Base-by-base conservation (phyloP, 2,888 invertebrate species). In the Oscheius sp. region DNA sequence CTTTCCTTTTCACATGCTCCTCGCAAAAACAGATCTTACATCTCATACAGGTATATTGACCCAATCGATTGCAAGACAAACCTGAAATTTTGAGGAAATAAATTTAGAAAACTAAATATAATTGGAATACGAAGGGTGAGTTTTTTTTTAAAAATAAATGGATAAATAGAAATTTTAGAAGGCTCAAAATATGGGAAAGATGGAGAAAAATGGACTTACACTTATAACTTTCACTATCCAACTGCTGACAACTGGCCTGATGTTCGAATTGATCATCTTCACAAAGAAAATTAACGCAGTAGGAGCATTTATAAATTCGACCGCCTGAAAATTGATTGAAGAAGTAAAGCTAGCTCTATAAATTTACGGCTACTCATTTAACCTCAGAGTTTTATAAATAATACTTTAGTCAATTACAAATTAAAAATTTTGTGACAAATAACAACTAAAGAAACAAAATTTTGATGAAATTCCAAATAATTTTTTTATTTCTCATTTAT, bases 21-120 rank as follows among this genome's bases (percentile, higher is more conserved):
- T 64, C 64, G 22, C 64, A 64, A 41, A 64, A 64, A 24, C 64
- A 64, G 26, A 64, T 64, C 38, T 64, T 64, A 28, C 64, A 64
- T 41, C 64, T 32, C 64, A 64, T 64, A 12, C 64, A 64, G 8
- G 64, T 64, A 38, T 64, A 64, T 26, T 51, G 64, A 14, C 64
- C 64, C 28, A 64, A 30, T 5, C 44, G 36, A 24, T 54, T 64
- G 26, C 64, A 64, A 26, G 64, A 64, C 54, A 64, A 22, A 26
- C 64, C 64, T 64, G 20, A 17, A 41, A 61, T n/a, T n/a, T n/a
- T n/a, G 2, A 9, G 17, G 22, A 24, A 24, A 24, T 50, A 6
- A n/a, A 26, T 6, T 33, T 22, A 56, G 17, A 38, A 22, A 20
- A 32, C 20, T 4, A 33, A 32, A 36, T 32, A 56, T n/a, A n/a